These are phyloP conservation scores for Cebidichthys violaceus DNA, from an alignment of 2,113 vertebrate species.

Conservation along the genomic window DNA sequence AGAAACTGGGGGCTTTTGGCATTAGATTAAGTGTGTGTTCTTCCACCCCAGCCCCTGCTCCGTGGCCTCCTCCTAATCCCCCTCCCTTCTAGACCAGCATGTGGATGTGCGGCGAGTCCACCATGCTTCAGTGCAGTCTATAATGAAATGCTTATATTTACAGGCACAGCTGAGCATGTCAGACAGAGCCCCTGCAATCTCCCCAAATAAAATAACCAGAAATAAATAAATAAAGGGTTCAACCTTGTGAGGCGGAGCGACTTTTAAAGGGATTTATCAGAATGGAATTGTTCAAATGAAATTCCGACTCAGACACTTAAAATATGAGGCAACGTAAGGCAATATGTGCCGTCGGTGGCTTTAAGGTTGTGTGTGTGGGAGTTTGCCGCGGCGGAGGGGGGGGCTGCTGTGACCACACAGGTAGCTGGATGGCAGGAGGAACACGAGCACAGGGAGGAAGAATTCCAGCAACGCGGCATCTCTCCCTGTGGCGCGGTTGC, in stretches of 20 bases:
- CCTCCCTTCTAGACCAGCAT: conserved; percentile 75
- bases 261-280: conserved; percentile 98
- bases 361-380: conserved; percentile 56
- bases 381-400: conserved; percentile 29
- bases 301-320: conserved; percentile 95
- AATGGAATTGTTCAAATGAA: conserved; percentile 98
- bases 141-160: conserved; percentile 99
- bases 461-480: conserved; percentile 89
- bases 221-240: conserved; percentile 88
- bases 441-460: conserved; percentile 63
- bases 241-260: conserved; percentile 90
- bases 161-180: conserved; percentile 96
- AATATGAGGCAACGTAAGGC: conserved; percentile 92
- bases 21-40: conserved; percentile 89
- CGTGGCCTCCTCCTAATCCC: conserved; percentile 76
- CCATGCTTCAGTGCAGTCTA: conserved; percentile 96
- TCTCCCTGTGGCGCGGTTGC: conserved; percentile 89
- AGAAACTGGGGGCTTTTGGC: conserved; percentile 80
- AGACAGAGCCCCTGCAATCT: conserved; percentile 94
- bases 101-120: conserved; percentile 87
- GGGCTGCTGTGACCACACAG: conserved; percentile 62
- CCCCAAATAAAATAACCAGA: conserved; percentile 89
- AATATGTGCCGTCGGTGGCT: conserved; percentile 78
- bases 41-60: conserved; percentile 72
- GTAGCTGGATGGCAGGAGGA: conserved; percentile 54